Conservation (phyloP, 2,888 invertebrate species). For the Dorcus parallelipipedus region DNA sequence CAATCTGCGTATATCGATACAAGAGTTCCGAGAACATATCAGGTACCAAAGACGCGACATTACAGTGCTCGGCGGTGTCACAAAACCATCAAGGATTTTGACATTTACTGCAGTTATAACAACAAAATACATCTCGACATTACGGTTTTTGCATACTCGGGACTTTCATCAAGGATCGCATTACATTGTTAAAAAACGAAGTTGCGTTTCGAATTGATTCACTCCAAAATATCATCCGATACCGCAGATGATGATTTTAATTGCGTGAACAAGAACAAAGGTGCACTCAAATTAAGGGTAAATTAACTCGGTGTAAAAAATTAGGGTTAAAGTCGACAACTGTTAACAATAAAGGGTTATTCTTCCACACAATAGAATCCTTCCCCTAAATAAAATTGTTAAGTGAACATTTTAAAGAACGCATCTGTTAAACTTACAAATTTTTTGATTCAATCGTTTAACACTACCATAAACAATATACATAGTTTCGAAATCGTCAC, state of each 20-base stretch:
- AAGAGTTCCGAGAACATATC: slow-evolving; percentile 4
- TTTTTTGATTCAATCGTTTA: no score
- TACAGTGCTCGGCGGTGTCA: slow-evolving; percentile 1
- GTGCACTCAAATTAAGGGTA: slow-evolving; percentile 24
- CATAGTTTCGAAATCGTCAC: no score
- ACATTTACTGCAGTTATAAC: slow-evolving; percentile 4
- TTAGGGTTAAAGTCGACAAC: slow-evolving; percentile 26
- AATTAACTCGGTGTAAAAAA: slow-evolving; percentile 24
- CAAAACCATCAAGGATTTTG: slow-evolving; percentile 2
- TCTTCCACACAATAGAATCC: slow-evolving; percentile 32
- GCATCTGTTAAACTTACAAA: slow-evolving; percentile 27
- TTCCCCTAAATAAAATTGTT: slow-evolving; percentile 28
- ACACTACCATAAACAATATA: no score
- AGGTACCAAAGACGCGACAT: not conserved
- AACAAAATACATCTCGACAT: slow-evolving; percentile 2
- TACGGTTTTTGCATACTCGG: not conserved
- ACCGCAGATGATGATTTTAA: not conserved
- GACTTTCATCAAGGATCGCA: not conserved
- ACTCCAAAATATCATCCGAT: no score
- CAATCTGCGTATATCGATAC: not conserved
- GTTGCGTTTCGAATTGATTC: not conserved
- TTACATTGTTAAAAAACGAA: not conserved
- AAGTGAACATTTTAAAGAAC: slow-evolving; percentile 25
- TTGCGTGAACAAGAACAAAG: slow-evolving; percentile 15
- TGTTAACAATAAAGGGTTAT: slow-evolving; percentile 32